phyloP scores from a whole-genome alignment of 1,140 invertebrate species.

The Ectropis grisescens region DNA sequence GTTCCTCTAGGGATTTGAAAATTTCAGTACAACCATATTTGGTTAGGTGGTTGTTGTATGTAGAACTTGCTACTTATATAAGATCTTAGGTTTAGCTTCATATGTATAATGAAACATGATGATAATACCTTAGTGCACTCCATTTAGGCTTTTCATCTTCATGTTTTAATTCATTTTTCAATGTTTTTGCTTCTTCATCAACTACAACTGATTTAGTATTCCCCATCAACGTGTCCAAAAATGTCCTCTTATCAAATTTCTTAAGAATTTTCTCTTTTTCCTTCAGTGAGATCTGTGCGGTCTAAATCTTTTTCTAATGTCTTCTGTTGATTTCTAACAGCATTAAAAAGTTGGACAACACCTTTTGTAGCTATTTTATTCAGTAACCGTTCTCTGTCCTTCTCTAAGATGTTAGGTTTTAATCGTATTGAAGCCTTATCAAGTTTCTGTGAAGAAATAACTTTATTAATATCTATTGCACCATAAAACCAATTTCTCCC shows the following conservation, averaged over 20 bases:
- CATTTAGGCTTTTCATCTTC: constrained; percentile 61
- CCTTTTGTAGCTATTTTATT: constrained; percentile 91
- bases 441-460: constrained; percentile 67
- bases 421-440: constrained; percentile 76
- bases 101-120: constrained; percentile 59
- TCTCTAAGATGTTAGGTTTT: constrained; percentile 81
- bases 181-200: constrained; percentile 66
- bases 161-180: constrained; percentile 54
- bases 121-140: constrained; percentile 68
- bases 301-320: constrained; percentile 80
- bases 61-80: too few relatives aligned
- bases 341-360: constrained; percentile 93
- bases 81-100: constrained; percentile 82
- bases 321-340: constrained; percentile 88
- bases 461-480: constrained; percentile 4
- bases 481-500: too few relatives aligned
- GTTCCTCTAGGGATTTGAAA: too few relatives aligned
- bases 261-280: constrained; percentile 88
- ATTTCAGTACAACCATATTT: too few relatives aligned
- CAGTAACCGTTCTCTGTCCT: constrained; percentile 80
- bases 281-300: constrained; percentile 81
- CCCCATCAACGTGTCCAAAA: constrained; percentile 87
- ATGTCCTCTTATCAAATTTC: constrained; percentile 84
- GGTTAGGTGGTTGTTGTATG: too few relatives aligned
- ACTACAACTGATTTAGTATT: constrained; percentile 74